Evolutionary conservation across 2,797 vertebrate species (phyloP).

Genomic region (Mormyrops boulengeri): DNA sequence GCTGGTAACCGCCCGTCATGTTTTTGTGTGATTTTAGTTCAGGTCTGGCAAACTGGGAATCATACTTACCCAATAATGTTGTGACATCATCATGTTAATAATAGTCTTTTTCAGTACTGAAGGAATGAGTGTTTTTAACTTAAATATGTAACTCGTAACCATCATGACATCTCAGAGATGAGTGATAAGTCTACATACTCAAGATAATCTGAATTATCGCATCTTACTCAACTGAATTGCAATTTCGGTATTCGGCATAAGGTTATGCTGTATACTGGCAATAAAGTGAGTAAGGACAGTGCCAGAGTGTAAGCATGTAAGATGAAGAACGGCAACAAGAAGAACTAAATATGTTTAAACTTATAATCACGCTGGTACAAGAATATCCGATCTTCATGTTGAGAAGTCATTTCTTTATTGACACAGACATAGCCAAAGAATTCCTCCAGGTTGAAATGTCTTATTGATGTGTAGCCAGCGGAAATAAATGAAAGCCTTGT

Average conservation of each 20-base stretch:
- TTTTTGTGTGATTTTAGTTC: slow-evolving; percentile 26
- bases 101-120: neutral
- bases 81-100: neutral
- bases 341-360: slow-evolving; percentile 23
- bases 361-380: neutral
- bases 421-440: neutral
- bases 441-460: slow-evolving; percentile 1
- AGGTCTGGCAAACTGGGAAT: slow-evolving; percentile 21
- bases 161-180: neutral
- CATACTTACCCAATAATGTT: slow-evolving; percentile 12
- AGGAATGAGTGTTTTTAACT: slow-evolving; percentile 13
- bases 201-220: neutral
- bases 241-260: slow-evolving; percentile 19
- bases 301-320: slow-evolving; percentile 11
- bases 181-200: neutral
- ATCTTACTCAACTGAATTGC: slow-evolving; percentile 31
- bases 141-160: neutral
- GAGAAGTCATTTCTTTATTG: neutral
- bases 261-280: slow-evolving; percentile 1
- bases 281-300: slow-evolving; percentile 15
- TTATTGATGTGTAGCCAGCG: slow-evolving; percentile 10
- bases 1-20: slow-evolving; percentile 19
- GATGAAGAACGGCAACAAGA: slow-evolving; percentile 11
- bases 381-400: neutral
- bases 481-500: slow-evolving; percentile 17